These are phyloP conservation scores for Enteromius paludinosus DNA, from an alignment of 2,797 vertebrate genomes.

Conservation along the genomic window DNA sequence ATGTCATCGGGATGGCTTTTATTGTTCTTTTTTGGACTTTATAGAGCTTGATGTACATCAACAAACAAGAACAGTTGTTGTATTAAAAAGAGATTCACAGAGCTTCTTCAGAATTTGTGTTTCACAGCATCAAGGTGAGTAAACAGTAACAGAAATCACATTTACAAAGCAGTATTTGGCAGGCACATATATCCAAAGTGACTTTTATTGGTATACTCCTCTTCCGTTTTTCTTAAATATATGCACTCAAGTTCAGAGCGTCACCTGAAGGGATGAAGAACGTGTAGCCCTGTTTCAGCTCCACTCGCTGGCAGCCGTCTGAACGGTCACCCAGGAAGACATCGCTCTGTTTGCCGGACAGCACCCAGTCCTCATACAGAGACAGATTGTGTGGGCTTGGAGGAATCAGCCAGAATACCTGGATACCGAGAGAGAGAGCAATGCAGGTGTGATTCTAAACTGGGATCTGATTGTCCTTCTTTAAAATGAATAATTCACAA, in stretches of 20 bases:
- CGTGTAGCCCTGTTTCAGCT: conserved; percentile 92
- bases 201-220: background rate
- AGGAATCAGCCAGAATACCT: conserved; percentile 98
- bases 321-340: conserved; percentile 94
- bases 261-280: conserved; percentile 98
- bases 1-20: background rate
- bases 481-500: background rate
- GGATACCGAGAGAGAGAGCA: conserved; percentile 34
- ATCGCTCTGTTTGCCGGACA: conserved; percentile 97
- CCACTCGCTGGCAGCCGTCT: conserved; percentile 94
- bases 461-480: conserved; percentile 26
- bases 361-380: conserved; percentile 96
- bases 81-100: background rate
- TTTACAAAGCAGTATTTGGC: background rate
- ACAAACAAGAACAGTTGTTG: background rate
- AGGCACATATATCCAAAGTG: background rate
- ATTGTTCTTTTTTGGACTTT: background rate
- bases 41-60: background rate
- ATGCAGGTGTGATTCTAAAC: conserved; percentile 32
- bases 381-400: conserved; percentile 92
- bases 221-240: background rate
- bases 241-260: background rate
- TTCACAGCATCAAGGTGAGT: background rate
- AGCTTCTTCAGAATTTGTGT: background rate
- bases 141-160: background rate